Evolutionary conservation across 2,113 vertebrate genomes (phyloP).

Genomic region (Pteruthius melanotis): DNA sequence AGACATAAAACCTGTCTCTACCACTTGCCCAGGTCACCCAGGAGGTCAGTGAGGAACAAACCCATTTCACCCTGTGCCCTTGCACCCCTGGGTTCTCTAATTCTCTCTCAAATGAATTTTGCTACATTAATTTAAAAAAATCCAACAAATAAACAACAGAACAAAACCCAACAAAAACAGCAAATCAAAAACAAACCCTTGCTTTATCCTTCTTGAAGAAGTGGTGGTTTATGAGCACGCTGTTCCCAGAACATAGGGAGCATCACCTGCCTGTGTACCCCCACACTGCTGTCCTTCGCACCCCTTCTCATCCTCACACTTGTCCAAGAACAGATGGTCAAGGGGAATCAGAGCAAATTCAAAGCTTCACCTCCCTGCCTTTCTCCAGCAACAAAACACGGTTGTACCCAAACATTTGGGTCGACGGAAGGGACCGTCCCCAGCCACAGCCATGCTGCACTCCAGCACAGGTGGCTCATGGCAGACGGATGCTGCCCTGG

Average conservation of each 20-base stretch:
- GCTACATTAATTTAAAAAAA: background rate
- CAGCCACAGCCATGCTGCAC: background rate
- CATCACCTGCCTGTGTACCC: rapidly evolving
- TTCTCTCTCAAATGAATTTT: background rate
- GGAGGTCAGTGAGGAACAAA: background rate
- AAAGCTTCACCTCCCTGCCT: background rate
- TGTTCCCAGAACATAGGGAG: background rate
- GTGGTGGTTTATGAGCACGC: background rate
- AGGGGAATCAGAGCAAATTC: background rate
- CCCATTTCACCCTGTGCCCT: background rate
- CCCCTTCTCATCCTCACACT: background rate
- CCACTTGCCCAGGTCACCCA: background rate
- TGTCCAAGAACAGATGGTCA: background rate
- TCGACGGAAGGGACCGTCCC: rapidly evolving
- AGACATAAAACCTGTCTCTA: background rate
- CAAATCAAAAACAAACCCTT: background rate
- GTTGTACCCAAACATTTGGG: background rate
- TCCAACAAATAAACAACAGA: background rate
- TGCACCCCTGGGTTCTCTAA: background rate
- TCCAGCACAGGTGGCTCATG: background rate
- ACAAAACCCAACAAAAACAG: background rate
- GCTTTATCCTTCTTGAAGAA: background rate
- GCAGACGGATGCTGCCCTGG: background rate
- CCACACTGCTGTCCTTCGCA: rapidly evolving
- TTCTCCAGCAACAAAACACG: background rate